Evolutionary conservation across 2,888 invertebrate genomes (phyloP).

Genomic region (Caenorhabditis sp.): DNA sequence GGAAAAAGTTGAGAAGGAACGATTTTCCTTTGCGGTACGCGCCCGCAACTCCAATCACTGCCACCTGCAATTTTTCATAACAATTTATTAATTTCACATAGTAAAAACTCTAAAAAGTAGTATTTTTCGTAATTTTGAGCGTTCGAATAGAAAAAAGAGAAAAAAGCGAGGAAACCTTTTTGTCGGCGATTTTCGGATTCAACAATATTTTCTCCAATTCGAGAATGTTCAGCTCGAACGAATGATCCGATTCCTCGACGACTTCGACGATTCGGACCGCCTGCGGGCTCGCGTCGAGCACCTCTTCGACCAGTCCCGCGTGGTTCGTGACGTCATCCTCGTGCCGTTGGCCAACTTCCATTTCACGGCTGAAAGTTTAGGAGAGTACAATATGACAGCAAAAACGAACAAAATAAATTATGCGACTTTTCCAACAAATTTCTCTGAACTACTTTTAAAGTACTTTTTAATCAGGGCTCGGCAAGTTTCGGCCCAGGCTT

Average conservation of each 20-base stretch:
- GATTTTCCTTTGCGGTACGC: conserved; percentile 70
- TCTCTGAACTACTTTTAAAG: too few species aligned
- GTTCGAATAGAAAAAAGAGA: neutral
- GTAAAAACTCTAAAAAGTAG: neutral
- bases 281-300: conserved; percentile 35
- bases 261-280: conserved; percentile 66
- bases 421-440: too few species aligned
- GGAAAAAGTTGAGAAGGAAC: conserved; percentile 71
- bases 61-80: conserved; percentile 57
- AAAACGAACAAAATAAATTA: too few species aligned
- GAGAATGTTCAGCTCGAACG: conserved; percentile 60
- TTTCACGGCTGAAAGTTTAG: neutral
- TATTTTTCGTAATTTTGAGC: neutral
- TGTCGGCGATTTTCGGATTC: conserved; percentile 72
- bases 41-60: conserved; percentile 71
- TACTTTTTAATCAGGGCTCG: too few species aligned
- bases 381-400: too few species aligned
- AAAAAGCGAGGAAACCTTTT: conserved; percentile 52
- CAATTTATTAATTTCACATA: neutral
- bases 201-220: conserved; percentile 81
- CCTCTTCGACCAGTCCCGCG: conserved; percentile 29
- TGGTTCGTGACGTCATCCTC: conserved; percentile 7
- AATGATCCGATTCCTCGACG: conserved; percentile 62
- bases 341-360: conserved; percentile 3
- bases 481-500: too few species aligned